A percentile compares a stretch with the other conserved stretches of the same genome.
These are phyloP conservation scores for Phylloscopus collybita DNA, from an alignment of 2,797 vertebrate genomes.

Conservation along the genomic window DNA sequence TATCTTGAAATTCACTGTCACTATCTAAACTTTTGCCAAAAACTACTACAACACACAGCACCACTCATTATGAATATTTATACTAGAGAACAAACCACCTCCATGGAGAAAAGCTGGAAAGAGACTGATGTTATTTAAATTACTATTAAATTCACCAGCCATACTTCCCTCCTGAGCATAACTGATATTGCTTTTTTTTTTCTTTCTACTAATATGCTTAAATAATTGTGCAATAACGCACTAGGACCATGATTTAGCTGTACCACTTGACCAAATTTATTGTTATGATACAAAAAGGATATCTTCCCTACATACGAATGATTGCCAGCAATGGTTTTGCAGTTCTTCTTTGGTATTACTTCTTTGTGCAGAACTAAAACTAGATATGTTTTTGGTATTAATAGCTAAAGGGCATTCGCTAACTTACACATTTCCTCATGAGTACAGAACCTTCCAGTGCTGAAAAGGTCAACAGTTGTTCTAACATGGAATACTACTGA, in stretches of 20 bases:
- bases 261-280: background rate
- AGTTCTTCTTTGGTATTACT: background rate
- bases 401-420: background rate
- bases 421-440: slow-evolving; percentile 1
- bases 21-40: background rate
- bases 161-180: background rate
- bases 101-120: background rate
- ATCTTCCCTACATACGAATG: background rate
- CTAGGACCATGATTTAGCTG: background rate
- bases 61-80: background rate
- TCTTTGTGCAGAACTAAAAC: background rate
- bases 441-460: background rate
- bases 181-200: background rate
- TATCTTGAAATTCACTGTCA: background rate
- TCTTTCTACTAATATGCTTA: background rate
- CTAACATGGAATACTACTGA: background rate
- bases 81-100: background rate
- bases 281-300: background rate
- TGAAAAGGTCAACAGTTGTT: slow-evolving; percentile 19
- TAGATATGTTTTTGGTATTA: background rate
- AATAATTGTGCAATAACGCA: background rate
- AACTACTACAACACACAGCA: background rate
- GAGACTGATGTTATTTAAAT: background rate
- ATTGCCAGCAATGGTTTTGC: background rate
- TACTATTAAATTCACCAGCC: background rate